Evolutionary conservation across 1,140 invertebrate genomes (phyloP).

Genomic region (Papilio aristodemus): DNA sequence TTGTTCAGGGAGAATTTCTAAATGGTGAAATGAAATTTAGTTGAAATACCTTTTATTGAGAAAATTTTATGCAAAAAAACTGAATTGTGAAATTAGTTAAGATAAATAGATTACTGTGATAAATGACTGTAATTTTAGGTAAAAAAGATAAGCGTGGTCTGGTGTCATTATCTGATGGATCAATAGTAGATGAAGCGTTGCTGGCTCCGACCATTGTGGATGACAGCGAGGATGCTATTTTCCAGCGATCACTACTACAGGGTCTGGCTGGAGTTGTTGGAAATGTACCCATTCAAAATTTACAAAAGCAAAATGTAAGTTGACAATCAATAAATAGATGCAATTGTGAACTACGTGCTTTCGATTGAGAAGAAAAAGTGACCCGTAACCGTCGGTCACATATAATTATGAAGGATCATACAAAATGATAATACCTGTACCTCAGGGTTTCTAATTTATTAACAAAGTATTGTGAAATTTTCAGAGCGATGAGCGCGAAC

Average conservation of each 20-base stretch:
- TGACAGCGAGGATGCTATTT: conserved; percentile 57
- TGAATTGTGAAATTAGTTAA: too few species aligned
- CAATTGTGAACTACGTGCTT: too few species aligned
- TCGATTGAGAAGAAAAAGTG: too few species aligned
- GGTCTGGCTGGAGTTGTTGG: conserved; percentile 86
- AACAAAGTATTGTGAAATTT: conserved; percentile 42
- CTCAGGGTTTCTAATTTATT: conserved; percentile 7
- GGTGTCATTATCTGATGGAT: conserved; percentile 83
- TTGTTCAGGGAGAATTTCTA: too few species aligned
- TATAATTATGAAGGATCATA: too few species aligned
- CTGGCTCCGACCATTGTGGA: conserved; percentile 59
- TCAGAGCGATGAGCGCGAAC: conserved; percentile 86
- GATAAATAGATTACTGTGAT: too few species aligned
- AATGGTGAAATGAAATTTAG: neutral
- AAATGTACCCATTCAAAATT: conserved; percentile 79
- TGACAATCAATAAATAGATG: too few species aligned
- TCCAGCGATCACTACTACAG: conserved; percentile 79
- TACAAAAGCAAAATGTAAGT: conserved; percentile 78
- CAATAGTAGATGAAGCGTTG: conserved; percentile 83
- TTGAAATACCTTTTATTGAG: too few species aligned
- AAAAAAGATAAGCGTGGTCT: conserved; percentile 84
- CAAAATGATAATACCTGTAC: too few species aligned
- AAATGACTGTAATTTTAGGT: conserved; percentile 51
- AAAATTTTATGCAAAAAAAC: too few species aligned
- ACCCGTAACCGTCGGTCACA: too few species aligned